Evolutionary conservation across 2,113 vertebrate genomes (phyloP), one percentile per base, ranked within the genome.

Genomic region (Emydocephalus ijimae): DNA sequence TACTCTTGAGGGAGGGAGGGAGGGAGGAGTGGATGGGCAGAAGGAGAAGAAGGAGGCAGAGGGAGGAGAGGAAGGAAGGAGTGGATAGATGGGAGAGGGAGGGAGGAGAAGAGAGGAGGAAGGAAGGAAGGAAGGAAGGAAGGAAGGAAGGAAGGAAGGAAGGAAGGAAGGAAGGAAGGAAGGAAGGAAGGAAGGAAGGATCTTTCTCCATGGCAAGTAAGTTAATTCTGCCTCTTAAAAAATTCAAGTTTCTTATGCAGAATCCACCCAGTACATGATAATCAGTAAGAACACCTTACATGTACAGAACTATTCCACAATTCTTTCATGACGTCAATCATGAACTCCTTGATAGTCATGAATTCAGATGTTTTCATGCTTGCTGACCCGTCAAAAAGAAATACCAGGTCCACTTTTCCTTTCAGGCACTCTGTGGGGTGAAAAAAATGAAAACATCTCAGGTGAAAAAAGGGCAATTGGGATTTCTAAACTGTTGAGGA

Each of bases 321-420:
- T 48, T 64, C 96, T 1, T 24, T 89, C 96, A 99, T 98, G 52
- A 98, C 97, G 0, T 97, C 93, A 81, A 3, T 10, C 88, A 98
- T 98, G 94, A 99, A 99, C 0, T 94, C 14, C 96, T 98, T 96
- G 90, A 98, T 98, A 87, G 95, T 92, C 0, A 93, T 0, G 92
- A 98, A 99, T 2, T 98, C 97, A 0, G 0, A 0, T 7, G 0
- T 0, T 0, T 4, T 90, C 97, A 99, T 95, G 95, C 98, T 98
- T 6, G 0, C 0, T 0, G 98, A 99, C 12, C 98, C 98, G 12
- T 99, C 98, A 23, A 98, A 98, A 5, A 99, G 96, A 96, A 98
- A 99, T 0, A 98, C 98, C 3, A 99, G 96, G 90, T 98, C 97
- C 10, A 98, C 98, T 0, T 95, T 95, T 91, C 97, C 96, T 94